These are phyloP conservation scores for Alsophila aescularia DNA, from an alignment of 2,888 invertebrate species.

Conservation along the genomic window DNA sequence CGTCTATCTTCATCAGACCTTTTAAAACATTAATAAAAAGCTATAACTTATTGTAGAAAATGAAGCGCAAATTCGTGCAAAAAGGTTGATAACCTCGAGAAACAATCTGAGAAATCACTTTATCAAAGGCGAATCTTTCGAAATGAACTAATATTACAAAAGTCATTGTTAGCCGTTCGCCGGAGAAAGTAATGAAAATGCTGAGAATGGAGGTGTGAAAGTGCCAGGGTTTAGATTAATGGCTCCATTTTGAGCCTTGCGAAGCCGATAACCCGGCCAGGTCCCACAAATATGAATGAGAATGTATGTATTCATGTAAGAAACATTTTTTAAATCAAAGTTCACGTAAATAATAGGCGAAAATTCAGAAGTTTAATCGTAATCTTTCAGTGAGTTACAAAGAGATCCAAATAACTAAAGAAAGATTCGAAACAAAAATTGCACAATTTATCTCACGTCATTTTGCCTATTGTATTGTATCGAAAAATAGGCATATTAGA, in stretches of 20 bases:
- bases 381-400: too few species aligned
- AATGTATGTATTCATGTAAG: neutral
- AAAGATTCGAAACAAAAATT: too few species aligned
- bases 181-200: constrained; percentile 67
- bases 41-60: neutral
- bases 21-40: neutral
- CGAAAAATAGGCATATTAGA: too few species aligned
- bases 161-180: constrained; percentile 37
- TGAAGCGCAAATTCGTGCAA: neutral
- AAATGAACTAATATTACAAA: constrained; percentile 20
- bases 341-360: too few species aligned
- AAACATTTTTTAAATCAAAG: too few species aligned
- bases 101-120: constrained; percentile 15
- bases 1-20: too few species aligned
- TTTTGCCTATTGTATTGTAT: too few species aligned
- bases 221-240: constrained; percentile 51
- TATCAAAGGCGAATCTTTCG: constrained; percentile 20
- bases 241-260: constrained; percentile 31
- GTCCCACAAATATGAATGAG: neutral
- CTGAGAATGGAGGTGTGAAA: constrained; percentile 67
- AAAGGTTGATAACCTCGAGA: constrained; percentile 3
- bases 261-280: constrained; percentile 3
- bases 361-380: too few species aligned
- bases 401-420: too few species aligned
- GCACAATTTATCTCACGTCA: too few species aligned